phyloP scores from a whole-genome alignment of 2,113 vertebrate genomes.

The Phylloscopus trochilus region DNA sequence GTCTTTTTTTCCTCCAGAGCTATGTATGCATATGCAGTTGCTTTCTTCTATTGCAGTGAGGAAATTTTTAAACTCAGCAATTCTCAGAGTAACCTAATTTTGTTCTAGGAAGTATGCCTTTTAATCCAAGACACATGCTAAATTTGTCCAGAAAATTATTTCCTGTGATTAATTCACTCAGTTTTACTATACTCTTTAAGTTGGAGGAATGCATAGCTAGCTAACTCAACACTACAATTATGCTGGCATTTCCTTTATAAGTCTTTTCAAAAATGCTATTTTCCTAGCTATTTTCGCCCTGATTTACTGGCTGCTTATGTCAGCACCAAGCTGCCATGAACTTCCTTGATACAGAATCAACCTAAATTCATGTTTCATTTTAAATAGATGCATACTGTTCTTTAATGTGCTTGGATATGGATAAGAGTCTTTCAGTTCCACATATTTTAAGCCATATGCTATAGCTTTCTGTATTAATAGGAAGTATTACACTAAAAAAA shows the following conservation, averaged over 20 bases:
- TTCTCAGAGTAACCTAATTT: constrained; percentile 40
- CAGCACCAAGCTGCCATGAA: constrained; percentile 37
- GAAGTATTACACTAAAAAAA: neutral
- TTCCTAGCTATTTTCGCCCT: neutral
- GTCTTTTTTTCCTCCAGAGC: neutral
- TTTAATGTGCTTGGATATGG: constrained; percentile 22
- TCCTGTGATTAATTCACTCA: constrained; percentile 36
- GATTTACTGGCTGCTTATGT: constrained; percentile 27
- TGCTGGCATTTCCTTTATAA: constrained; percentile 15
- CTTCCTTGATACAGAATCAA: constrained; percentile 22
- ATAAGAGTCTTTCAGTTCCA: neutral
- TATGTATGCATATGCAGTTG: neutral
- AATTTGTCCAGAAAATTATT: constrained; percentile 33
- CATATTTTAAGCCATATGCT: constrained; percentile 1
- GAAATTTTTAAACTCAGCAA: constrained; percentile 32
- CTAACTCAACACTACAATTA: constrained; percentile 11
- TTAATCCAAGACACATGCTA: constrained; percentile 28
- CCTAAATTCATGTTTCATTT: constrained; percentile 27
- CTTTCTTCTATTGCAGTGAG: neutral
- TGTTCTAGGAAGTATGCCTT: neutral
- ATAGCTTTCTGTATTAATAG: neutral
- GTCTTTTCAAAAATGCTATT: neutral
- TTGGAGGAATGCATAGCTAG: constrained; percentile 9
- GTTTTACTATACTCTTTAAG: constrained; percentile 3
- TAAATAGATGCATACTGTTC: neutral